Conservation (phyloP, 2,113 vertebrate species). For the Brachyhypopomus gauderio region DNA sequence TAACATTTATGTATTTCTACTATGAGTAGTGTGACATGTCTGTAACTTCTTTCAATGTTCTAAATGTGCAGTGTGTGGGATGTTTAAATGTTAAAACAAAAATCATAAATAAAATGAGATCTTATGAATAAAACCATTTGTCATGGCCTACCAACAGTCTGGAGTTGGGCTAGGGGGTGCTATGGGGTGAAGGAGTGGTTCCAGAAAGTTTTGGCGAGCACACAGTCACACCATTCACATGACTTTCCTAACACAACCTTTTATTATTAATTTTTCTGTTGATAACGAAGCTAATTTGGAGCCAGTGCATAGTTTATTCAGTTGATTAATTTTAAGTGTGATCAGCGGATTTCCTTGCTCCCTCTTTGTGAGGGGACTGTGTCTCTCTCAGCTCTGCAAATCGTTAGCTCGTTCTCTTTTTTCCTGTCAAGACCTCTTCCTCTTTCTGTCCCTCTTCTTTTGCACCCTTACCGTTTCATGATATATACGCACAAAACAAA, state of each 20-base stretch:
- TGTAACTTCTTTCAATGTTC: no score
- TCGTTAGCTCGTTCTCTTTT: slow-evolving; percentile 16
- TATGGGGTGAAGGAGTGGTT: no score
- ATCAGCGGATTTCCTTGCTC: slow-evolving; percentile 1
- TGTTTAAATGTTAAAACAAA: no score
- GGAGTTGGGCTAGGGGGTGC: no score
- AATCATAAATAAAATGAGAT: no score
- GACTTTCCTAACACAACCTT: background rate
- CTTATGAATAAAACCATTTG: no score
- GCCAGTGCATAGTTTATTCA: background rate
- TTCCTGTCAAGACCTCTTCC: background rate
- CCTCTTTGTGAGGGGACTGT: slow-evolving; percentile 13
- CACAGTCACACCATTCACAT: background rate
- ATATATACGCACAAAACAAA: background rate
- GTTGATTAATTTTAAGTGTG: slow-evolving; percentile 7
- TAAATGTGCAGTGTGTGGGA: no score
- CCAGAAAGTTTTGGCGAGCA: no score
- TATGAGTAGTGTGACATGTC: no score
- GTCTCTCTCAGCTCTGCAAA: slow-evolving; percentile 23
- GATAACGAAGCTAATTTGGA: background rate
- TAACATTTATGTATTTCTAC: no score
- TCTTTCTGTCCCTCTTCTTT: background rate
- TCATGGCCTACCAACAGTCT: no score
- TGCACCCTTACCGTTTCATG: background rate
- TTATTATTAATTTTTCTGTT: background rate